Percentiles rank a stretch among this genome's conserved stretches.
These are phyloP conservation scores for Pseudomyrmex concolor DNA, from an alignment of 1,140 invertebrate species.

Conservation along the genomic window DNA sequence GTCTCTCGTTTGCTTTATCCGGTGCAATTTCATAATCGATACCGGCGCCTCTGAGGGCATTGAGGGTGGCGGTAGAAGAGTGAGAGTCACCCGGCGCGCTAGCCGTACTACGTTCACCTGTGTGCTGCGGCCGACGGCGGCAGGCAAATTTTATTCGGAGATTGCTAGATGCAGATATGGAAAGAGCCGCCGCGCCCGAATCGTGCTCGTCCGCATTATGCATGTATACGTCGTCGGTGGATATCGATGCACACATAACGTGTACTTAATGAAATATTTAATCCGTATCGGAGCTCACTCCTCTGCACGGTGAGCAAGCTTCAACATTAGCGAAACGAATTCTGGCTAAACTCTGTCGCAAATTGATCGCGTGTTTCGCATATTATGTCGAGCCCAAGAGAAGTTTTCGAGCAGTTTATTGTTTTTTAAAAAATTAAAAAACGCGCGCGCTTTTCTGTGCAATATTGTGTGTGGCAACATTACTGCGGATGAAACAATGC, in stretches of 20 bases:
- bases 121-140: constrained; percentile 12
- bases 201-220: constrained; percentile 27
- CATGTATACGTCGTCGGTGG: not conserved
- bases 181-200: constrained; percentile 16
- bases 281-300: not conserved
- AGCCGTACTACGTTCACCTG: constrained; percentile 53
- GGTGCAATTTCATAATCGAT: constrained; percentile 76
- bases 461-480: too few relatives aligned
- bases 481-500: too few relatives aligned
- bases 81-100: constrained; percentile 16
- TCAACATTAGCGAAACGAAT: too few relatives aligned
- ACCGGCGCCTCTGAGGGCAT: constrained; percentile 39
- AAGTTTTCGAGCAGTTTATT: too few relatives aligned
- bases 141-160: constrained; percentile 66
- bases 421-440: too few relatives aligned
- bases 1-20: constrained; percentile 70
- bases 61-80: not conserved
- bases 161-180: constrained; percentile 27
- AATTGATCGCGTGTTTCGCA: too few relatives aligned
- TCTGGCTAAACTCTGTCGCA: too few relatives aligned
- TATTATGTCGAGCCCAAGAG: too few relatives aligned
- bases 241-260: constrained; percentile 7
- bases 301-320: not conserved
- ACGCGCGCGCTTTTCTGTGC: too few relatives aligned
- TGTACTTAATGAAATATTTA: constrained; percentile 51